Evolutionary conservation across 2,888 invertebrate species (phyloP).

Genomic region (Drosophila anomalata): DNA sequence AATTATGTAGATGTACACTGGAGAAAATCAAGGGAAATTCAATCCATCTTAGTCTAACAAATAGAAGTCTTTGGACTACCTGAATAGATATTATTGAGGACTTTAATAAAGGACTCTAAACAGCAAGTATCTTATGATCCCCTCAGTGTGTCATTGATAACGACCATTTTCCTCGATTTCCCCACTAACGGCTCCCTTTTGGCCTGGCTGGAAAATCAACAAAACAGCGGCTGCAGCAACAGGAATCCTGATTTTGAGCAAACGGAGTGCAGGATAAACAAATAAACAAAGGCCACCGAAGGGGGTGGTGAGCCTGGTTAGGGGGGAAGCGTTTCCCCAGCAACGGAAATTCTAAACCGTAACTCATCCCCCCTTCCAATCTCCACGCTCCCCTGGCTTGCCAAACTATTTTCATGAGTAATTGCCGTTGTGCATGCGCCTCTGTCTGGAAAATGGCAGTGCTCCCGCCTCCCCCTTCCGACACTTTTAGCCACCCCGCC

Average conservation of each 20-base stretch:
- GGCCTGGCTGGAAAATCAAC: conserved; percentile 36
- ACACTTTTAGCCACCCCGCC: not conserved
- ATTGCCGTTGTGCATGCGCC: conserved; percentile 67
- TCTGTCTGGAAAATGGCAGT: conserved; percentile 21
- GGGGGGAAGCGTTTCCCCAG: conserved; percentile 18
- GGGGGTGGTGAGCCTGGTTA: too few species aligned
- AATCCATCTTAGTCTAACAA: too few species aligned
- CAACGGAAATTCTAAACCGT: conserved; percentile 47
- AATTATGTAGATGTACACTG: conserved; percentile 25
- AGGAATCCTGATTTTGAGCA: conserved; percentile 66
- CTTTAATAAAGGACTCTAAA: too few species aligned
- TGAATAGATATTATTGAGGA: too few species aligned
- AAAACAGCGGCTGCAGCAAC: conserved; percentile 32
- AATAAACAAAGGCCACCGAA: conserved; percentile 49
- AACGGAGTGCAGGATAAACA: conserved; percentile 56
- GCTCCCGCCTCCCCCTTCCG: not conserved
- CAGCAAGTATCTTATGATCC: not conserved
- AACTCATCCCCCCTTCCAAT: conserved; percentile 42
- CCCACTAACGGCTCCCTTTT: not conserved
- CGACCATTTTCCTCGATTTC: not conserved
- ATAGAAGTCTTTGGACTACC: too few species aligned
- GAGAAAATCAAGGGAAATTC: not conserved
- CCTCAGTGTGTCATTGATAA: conserved; percentile 10
- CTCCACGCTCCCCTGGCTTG: not conserved
- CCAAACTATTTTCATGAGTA: conserved; percentile 62